These are phyloP conservation scores for Cataglyphis albicans DNA, from an alignment of 2,888 invertebrate species.

Conservation along the genomic window DNA sequence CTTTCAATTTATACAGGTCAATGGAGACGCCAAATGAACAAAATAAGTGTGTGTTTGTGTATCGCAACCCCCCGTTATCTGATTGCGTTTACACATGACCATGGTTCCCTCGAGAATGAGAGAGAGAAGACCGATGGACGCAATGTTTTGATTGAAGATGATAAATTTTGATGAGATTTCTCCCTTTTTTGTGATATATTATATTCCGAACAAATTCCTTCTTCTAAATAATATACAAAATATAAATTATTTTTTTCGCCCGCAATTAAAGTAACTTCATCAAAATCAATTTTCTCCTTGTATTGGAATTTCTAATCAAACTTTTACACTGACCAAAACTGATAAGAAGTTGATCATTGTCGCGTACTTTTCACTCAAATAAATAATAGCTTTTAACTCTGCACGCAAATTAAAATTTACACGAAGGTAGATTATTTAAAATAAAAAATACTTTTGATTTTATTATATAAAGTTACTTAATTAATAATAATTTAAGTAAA, in stretches of 20 bases:
- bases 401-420: neutral
- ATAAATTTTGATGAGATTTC: neutral
- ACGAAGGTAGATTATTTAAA: neutral
- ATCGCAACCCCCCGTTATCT: constrained; percentile 41
- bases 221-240: constrained; percentile 12
- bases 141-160: constrained; percentile 21
- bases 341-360: neutral
- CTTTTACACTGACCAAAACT: neutral
- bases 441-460: neutral
- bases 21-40: constrained; percentile 12
- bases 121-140: constrained; percentile 5
- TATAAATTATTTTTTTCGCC: neutral
- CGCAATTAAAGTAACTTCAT: constrained; percentile 17
- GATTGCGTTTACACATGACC: constrained; percentile 67
- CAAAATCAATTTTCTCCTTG: neutral
- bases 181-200: constrained; percentile 18
- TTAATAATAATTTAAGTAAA: no score
- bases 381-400: no score
- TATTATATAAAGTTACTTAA: neutral
- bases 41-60: no score
- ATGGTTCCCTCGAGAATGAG: constrained; percentile 29
- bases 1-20: constrained; percentile 33
- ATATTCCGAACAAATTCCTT: constrained; percentile 33
- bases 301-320: neutral
- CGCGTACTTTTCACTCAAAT: neutral